phyloP scores from a whole-genome alignment of 1,140 invertebrate genomes.

The Micrasema longulum region DNA sequence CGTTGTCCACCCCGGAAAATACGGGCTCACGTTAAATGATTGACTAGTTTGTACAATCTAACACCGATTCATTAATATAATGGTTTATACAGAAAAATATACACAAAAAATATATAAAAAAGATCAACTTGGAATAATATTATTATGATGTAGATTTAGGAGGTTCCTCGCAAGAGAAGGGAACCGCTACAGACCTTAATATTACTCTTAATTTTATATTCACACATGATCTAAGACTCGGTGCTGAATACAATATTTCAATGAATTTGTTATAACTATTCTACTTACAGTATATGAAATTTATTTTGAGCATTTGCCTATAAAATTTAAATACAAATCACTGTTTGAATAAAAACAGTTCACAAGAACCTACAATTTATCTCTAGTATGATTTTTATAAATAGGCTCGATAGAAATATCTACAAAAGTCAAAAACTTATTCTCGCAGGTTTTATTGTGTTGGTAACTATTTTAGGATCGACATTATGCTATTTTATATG shows the following conservation, averaged over 20 bases:
- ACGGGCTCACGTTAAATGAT: constrained; percentile 25
- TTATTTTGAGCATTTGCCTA: constrained; percentile 48
- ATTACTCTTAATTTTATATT: constrained; percentile 14
- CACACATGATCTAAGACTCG: constrained; percentile 14
- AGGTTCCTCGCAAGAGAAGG: not conserved
- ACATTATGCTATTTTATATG: not conserved
- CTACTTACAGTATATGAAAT: constrained; percentile 44
- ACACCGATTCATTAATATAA: constrained; percentile 35
- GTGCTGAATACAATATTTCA: constrained; percentile 29
- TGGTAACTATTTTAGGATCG: constrained; percentile 19
- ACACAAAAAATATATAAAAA: constrained; percentile 35
- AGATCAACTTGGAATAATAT: constrained; percentile 40
- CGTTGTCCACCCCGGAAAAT: constrained; percentile 4
- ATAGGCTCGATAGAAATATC: constrained; percentile 42
- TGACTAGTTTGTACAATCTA: constrained; percentile 49
- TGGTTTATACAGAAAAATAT: constrained; percentile 41
- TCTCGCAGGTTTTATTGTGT: constrained; percentile 1
- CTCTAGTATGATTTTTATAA: constrained; percentile 33
- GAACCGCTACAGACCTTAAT: constrained; percentile 31
- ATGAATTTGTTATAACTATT: constrained; percentile 41
- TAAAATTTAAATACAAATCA: constrained; percentile 45
- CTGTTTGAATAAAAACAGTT: constrained; percentile 26
- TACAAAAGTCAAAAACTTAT: constrained; percentile 41
- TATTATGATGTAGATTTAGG: constrained; percentile 29
- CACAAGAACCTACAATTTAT: constrained; percentile 40